A percentile compares a stretch with the other conserved stretches of the same genome.
These are phyloP conservation scores for Celastrina argiolus DNA, from an alignment of 2,888 invertebrate genomes.

Conservation along the genomic window DNA sequence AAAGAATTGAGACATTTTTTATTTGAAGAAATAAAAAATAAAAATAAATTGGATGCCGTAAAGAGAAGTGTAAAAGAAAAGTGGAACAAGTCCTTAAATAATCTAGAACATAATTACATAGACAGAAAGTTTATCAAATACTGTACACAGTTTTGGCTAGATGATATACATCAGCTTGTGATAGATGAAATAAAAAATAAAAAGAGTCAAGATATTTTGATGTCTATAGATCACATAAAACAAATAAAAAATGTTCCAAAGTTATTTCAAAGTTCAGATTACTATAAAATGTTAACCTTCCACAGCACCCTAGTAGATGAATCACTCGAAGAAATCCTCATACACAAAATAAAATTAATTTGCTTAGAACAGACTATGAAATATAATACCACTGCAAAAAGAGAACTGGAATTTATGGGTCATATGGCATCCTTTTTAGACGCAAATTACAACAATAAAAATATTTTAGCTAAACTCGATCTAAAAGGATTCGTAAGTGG, in stretches of 20 bases:
- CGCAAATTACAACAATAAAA: not conserved
- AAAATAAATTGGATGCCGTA: not conserved
- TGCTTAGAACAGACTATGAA: not conserved
- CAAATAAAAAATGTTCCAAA: slow-evolving; percentile 8
- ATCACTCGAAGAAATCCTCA: not conserved
- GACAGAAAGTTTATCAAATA: slow-evolving; percentile 16
- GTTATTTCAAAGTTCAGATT: not conserved
- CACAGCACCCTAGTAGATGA: not conserved
- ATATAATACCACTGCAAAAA: not conserved
- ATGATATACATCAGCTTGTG: not conserved
- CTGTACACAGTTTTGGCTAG: not conserved
- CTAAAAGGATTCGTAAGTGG: slow-evolving; percentile 5
- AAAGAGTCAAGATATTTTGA: not conserved
- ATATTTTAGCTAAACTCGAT: not conserved
- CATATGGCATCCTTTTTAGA: not conserved
- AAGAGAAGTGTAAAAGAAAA: not conserved
- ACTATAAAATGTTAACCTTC: not conserved
- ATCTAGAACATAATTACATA: not conserved
- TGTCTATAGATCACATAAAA: not conserved
- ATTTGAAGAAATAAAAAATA: not conserved
- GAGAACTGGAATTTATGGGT: slow-evolving; percentile 9
- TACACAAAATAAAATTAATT: not conserved
- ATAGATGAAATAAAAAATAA: not conserved
- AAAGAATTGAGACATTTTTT: not conserved
- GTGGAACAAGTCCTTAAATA: not conserved